Evolutionary conservation across 2,888 invertebrate genomes (phyloP).

Genomic region (Himalopsyche tibetana): DNA sequence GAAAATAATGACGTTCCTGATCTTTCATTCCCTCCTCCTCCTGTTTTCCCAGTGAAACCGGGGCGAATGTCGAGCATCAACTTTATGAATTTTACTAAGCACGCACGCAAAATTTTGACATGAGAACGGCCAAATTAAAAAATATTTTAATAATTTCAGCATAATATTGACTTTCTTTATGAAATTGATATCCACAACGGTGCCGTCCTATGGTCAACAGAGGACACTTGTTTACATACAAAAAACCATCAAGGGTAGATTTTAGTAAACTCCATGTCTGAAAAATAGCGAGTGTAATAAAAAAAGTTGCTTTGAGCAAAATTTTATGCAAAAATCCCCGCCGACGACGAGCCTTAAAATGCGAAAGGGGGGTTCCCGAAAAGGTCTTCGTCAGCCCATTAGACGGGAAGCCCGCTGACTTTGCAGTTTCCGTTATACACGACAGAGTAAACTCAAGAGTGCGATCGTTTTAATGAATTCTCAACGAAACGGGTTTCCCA

Average conservation of each 20-base stretch:
- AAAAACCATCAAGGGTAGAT: not conserved
- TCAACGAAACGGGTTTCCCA: not conserved
- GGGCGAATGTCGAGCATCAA: too few species aligned
- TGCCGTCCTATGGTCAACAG: not conserved
- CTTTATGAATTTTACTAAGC: too few species aligned
- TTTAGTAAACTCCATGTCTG: not conserved
- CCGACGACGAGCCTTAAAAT: constrained; percentile 1
- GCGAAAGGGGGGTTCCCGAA: not conserved
- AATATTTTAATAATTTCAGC: not conserved
- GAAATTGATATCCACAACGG: not conserved
- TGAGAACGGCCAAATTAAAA: not conserved
- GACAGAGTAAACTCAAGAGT: constrained; percentile 26
- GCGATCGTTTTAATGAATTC: constrained; percentile 30
- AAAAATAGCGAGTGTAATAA: not conserved
- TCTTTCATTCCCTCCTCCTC: too few species aligned
- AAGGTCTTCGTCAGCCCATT: constrained; percentile 31
- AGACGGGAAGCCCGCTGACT: constrained; percentile 24
- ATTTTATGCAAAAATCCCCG: constrained; percentile 10
- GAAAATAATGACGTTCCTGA: too few species aligned
- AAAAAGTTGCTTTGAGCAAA: not conserved
- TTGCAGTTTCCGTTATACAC: constrained; percentile 15
- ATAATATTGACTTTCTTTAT: not conserved
- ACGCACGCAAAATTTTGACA: too few species aligned
- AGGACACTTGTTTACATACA: not conserved
- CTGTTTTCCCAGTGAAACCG: too few species aligned